Evolutionary conservation across 2,113 vertebrate species (phyloP).

Genomic region (Dendropsophus ebraccatus): DNA sequence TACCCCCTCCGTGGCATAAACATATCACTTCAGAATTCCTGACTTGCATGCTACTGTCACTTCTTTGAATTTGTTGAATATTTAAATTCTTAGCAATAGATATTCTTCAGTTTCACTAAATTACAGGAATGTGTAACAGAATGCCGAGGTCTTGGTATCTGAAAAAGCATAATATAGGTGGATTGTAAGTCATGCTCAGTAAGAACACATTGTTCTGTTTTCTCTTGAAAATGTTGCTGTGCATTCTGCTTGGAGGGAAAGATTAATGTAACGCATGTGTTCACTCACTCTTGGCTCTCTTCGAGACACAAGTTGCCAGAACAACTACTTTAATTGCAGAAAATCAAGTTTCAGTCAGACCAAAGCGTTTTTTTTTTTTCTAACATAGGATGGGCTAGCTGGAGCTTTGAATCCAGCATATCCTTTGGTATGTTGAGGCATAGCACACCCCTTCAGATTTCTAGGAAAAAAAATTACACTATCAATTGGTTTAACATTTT

Average conservation of each 20-base stretch:
- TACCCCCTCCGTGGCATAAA: too few relatives aligned
- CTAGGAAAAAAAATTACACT: neutral
- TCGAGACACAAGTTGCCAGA: constrained; percentile 23
- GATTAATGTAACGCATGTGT: constrained; percentile 54
- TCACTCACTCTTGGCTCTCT: constrained; percentile 37
- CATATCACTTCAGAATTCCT: too few relatives aligned
- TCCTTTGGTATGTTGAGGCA: too few relatives aligned
- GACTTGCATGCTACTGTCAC: too few relatives aligned
- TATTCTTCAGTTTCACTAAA: neutral
- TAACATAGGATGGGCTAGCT: neutral
- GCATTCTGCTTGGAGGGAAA: constrained; percentile 26
- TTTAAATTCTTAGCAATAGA: too few relatives aligned
- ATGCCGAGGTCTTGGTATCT: neutral
- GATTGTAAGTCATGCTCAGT: neutral
- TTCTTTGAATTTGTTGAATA: too few relatives aligned
- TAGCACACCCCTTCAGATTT: neutral
- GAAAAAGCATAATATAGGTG: constrained; percentile 4
- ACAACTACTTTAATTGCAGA: constrained; percentile 46
- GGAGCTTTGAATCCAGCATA: too few relatives aligned
- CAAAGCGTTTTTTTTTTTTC: neutral
- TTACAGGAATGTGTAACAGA: neutral
- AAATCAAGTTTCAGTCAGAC: constrained; percentile 8
- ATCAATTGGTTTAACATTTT: neutral
- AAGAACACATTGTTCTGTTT: constrained; percentile 49
- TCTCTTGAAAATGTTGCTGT: constrained; percentile 38